Conservation (phyloP, 1,140 invertebrate genomes). For the Nautilus pompilius region DNA sequence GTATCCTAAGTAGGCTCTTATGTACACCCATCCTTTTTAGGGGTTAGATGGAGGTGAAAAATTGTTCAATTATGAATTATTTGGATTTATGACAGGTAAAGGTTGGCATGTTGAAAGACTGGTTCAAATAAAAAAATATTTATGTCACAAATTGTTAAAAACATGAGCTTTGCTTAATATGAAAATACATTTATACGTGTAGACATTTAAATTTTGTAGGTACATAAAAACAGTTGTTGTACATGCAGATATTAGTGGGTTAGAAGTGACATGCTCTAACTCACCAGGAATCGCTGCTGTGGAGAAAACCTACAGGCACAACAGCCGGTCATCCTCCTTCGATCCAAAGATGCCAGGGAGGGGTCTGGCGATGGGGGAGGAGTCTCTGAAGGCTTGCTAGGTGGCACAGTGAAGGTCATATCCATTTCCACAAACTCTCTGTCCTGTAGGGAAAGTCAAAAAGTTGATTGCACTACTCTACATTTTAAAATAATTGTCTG, state of each 20-base stretch:
- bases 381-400: constrained; percentile 75
- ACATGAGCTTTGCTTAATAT: too few relatives aligned
- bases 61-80: too few relatives aligned
- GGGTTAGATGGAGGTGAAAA: too few relatives aligned
- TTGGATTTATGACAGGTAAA: too few relatives aligned
- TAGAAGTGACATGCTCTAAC: constrained; percentile 17
- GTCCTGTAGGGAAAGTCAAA: constrained; percentile 66
- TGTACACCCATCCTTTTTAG: too few relatives aligned
- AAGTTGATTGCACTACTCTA: neutral
- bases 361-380: constrained; percentile 77
- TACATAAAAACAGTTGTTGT: too few relatives aligned
- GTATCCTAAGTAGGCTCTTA: too few relatives aligned
- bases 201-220: too few relatives aligned
- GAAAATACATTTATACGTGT: too few relatives aligned
- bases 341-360: constrained; percentile 55
- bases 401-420: constrained; percentile 85
- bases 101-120: too few relatives aligned
- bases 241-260: neutral
- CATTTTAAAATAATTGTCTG: neutral
- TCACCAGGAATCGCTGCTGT: constrained; percentile 40
- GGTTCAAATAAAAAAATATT: too few relatives aligned
- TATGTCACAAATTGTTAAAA: too few relatives aligned
- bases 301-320: constrained; percentile 69
- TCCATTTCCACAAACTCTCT: constrained; percentile 96
- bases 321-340: constrained; percentile 68